Percentiles rank a stretch among this genome's conserved stretches.
phyloP scores from a whole-genome alignment of 2,888 invertebrate species.

The Apodemia mormo region DNA sequence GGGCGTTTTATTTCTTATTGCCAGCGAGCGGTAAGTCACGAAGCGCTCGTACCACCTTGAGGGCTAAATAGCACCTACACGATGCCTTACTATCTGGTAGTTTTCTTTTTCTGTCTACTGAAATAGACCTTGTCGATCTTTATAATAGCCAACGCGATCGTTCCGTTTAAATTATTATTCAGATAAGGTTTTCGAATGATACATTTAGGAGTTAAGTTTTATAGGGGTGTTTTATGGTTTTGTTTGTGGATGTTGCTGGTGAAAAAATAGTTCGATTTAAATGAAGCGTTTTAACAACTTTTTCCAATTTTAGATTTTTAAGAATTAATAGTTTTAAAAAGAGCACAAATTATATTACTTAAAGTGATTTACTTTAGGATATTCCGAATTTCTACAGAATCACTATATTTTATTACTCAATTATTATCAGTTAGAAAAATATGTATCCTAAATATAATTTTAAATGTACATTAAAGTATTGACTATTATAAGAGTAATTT shows the following conservation, averaged over 20 bases:
- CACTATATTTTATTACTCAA: no score
- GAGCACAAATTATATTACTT: no score
- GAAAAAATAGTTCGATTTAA: background rate
- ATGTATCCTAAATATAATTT: no score
- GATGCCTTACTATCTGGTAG: conserved; percentile 39
- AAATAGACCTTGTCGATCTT: conserved; percentile 38
- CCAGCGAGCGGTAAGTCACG: conserved; percentile 77
- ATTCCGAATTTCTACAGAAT: no score
- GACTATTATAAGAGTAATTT: no score
- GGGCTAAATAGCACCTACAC: conserved; percentile 76
- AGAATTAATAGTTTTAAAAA: no score
- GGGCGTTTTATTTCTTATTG: conserved; percentile 60
- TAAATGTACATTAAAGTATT: no score
- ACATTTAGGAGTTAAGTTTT: conserved; percentile 20
- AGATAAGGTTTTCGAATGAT: conserved; percentile 30
- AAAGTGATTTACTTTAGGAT: no score
- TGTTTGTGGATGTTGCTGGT: background rate
- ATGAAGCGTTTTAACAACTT: background rate
- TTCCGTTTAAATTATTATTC: conserved; percentile 35
- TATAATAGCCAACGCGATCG: conserved; percentile 36
- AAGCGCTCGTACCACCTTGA: conserved; percentile 63
- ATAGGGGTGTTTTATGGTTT: conserved; percentile 21
- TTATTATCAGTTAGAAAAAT: no score
- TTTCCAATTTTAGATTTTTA: no score
- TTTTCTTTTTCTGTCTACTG: conserved; percentile 35